These are phyloP conservation scores for Lutjanus argentimaculatus DNA, from an alignment of 2,797 vertebrate genomes.

Conservation along the genomic window DNA sequence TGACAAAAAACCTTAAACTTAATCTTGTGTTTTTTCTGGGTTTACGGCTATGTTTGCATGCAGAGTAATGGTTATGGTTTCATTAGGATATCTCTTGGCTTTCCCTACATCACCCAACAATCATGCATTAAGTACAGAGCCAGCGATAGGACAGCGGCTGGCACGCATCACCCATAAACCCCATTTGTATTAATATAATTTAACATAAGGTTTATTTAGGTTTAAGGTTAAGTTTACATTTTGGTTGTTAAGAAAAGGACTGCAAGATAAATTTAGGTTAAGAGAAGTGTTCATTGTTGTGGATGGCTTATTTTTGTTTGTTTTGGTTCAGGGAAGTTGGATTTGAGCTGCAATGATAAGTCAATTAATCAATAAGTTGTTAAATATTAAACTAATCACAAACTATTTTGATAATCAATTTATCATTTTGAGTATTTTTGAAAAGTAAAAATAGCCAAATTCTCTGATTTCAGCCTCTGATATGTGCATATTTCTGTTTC, in stretches of 20 bases:
- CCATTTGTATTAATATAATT: slow-evolving; percentile 3
- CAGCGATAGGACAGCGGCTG: background rate
- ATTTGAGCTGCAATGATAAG: background rate
- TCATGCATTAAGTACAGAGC: slow-evolving; percentile 20
- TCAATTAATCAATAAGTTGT: no score
- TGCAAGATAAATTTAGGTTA: slow-evolving; percentile 32
- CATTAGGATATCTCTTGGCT: background rate
- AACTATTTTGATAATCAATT: no score
- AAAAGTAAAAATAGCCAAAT: no score
- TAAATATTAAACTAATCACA: no score
- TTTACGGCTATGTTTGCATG: slow-evolving; percentile 15
- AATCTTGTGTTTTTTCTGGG: background rate
- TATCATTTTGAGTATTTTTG: no score
- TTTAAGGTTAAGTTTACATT: slow-evolving; percentile 27
- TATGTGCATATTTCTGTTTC: no score
- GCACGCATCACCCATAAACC: slow-evolving; percentile 10
- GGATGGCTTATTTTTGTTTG: slow-evolving; percentile 47
- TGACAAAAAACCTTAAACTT: slow-evolving; percentile 19
- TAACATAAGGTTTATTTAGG: slow-evolving; percentile 19
- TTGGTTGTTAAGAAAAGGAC: slow-evolving; percentile 36
- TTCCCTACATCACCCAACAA: slow-evolving; percentile 14
- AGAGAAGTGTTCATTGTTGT: slow-evolving; percentile 32
- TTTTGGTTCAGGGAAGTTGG: background rate
- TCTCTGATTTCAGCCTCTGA: no score
- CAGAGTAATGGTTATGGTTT: slow-evolving; percentile 2